Evolutionary conservation across 2,113 vertebrate genomes (phyloP), one percentile per base, ranked within the genome.

Genomic region (Baryphthengus martii): DNA sequence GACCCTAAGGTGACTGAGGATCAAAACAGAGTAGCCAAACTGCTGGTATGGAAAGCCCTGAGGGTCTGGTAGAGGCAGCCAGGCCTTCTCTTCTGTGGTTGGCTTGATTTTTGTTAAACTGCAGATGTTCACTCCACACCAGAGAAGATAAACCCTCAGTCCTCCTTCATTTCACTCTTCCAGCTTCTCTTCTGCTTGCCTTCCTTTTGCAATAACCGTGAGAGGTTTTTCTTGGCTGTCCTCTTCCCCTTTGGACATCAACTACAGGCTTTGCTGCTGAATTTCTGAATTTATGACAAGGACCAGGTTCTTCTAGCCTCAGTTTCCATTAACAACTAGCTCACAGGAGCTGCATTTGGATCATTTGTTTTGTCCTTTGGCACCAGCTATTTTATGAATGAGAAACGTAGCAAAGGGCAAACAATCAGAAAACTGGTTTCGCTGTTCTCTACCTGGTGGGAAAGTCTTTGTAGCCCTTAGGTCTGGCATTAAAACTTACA

Each of bases 401-500:
- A 87, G 96, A 87, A 75, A 53, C 2, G 2, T 18, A 93, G 66
- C 53, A 79, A 90, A 92, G 80, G 65, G 50, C 31, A 78, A 86
- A 63, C 39, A 52, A 81, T 74, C 65, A 68, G 61, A 92, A 90
- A 84, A 66, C n/a, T 37, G 25, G 39, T 78, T 86, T 84, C 80
- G 8, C 67, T 77, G 23, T 63, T 83, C 85, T 56, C 65, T 82
- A 40, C 85, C 61, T 89, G 68, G 39, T 76, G 53, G 68, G 39
- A 89, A 79, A 89, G 49, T 53, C 68, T 84, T 75, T 92, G 81
- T 72, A 96, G 73, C 72, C 75, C 56, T 89, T 49, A 56, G 96
- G 95, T 96, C 95, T 96, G 72, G 94, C 72, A 80, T 96, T 96
- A 97, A 97, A 97, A 96, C 77, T 90, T 96, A 95, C 93, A 92